Evolutionary conservation across 2,888 invertebrate species (phyloP).

Genomic region (Leptarthrus brevirostris): DNA sequence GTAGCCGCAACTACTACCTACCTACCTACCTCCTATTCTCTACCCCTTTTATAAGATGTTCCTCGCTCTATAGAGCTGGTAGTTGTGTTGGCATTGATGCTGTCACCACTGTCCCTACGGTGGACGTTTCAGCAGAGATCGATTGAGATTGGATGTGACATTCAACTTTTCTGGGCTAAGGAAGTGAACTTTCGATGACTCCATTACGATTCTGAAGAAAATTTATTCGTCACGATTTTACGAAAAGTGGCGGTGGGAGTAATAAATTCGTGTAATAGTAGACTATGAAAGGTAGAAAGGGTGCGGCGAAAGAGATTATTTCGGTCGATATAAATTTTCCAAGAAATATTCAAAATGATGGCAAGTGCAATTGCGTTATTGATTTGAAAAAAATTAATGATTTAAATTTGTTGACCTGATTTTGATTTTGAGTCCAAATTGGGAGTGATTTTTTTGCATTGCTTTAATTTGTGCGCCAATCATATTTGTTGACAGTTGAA

Average conservation of each 20-base stretch:
- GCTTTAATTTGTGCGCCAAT: no score
- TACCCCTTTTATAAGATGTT: neutral
- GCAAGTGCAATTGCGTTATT: neutral
- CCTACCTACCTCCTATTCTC: neutral
- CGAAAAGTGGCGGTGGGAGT: no score
- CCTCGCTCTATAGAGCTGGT: neutral
- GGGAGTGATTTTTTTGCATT: no score
- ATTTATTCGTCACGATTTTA: conserved; percentile 39
- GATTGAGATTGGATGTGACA: conserved; percentile 60
- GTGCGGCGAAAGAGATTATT: neutral
- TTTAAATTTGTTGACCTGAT: no score
- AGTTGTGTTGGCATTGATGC: conserved; percentile 49
- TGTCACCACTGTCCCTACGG: conserved; percentile 58
- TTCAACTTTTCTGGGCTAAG: conserved; percentile 56
- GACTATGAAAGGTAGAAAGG: no score
- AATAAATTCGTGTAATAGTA: no score
- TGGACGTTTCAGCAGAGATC: conserved; percentile 58
- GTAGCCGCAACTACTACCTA: neutral
- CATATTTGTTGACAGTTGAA: no score
- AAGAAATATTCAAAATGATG: neutral
- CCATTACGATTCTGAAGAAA: conserved; percentile 46
- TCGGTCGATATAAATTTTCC: neutral
- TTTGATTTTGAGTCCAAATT: no score
- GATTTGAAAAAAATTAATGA: no score
- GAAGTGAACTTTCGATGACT: conserved; percentile 52